Conservation (phyloP, 2,797 vertebrate species). For the Eleutherodactylus coqui region DNA sequence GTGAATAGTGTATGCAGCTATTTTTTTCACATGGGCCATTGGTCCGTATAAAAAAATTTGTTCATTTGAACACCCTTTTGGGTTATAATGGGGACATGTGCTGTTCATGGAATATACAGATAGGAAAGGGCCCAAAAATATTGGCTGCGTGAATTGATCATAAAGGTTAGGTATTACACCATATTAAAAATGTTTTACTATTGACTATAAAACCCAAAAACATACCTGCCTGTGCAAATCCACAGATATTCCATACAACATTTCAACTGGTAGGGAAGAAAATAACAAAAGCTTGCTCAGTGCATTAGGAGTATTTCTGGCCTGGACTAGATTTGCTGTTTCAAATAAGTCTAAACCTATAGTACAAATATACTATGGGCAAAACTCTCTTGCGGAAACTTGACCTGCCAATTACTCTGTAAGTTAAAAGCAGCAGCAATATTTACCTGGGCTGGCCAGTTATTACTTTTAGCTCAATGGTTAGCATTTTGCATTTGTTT, state of each 20-base stretch:
- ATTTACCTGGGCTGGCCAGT: slow-evolving; percentile 28
- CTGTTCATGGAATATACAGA: no score
- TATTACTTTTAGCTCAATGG: slow-evolving; percentile 43
- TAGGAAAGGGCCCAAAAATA: no score
- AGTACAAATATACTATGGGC: slow-evolving; percentile 32
- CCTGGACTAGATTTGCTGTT: not conserved
- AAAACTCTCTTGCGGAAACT: slow-evolving; percentile 19
- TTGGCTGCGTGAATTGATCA: no score
- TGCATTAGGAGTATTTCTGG: not conserved
- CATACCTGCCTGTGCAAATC: not conserved
- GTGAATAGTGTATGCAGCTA: no score
- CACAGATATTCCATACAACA: not conserved
- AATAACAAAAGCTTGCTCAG: not conserved
- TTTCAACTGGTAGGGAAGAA: not conserved
- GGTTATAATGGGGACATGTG: no score
- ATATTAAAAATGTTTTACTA: not conserved
- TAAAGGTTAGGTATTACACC: no score
- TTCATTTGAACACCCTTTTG: no score
- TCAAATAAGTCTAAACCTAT: slow-evolving; percentile 7
- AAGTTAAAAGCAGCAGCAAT: slow-evolving; percentile 31
- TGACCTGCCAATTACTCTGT: slow-evolving; percentile 40
- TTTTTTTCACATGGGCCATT: no score
- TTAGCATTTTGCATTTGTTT: slow-evolving; percentile 30
- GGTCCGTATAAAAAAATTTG: no score
- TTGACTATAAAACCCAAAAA: not conserved